Base-by-base conservation (phyloP, 92 coral and sea anemone genomes). In the Heliopora coerulea region DNA sequence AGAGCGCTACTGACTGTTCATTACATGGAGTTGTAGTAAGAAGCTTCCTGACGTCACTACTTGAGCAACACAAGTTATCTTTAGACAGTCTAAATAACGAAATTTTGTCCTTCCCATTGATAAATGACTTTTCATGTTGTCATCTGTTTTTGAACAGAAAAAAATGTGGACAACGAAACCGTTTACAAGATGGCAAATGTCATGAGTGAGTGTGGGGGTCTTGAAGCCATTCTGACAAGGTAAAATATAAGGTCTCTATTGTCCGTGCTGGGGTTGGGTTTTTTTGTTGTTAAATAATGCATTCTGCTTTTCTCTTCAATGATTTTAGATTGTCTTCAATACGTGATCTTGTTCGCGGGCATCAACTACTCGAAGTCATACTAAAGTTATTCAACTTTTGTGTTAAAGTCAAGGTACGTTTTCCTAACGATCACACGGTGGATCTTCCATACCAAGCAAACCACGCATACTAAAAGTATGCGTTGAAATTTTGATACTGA, bases 141-240 rank as follows among this genome's bases (percentile, higher is more conserved):
- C n/a, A n/a, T n/a, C n/a, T n/a, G n/a, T 46, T 15, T 8, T 46
- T 46, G 3, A 2, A 6, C 63, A 93, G 98, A 93, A 69, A 96
- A 93, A 65, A 93, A 88, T 62, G 82, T 89, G 48, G 98, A 93
- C 49, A 86, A 80, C 13, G 98, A 93, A 74, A 88, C 86, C 33
- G 98, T 93, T 68, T 93, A 93, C 79, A 89, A 89, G 32, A 88
- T 90, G 89, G 96, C 98, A 23, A 81, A 88, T 5, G 96, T 93
- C 37, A 85, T 93, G 93, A 87, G 92, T 10, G 89, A 82, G 26
- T 93, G 96, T 79, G 93, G 98, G 3, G 98, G 98, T 54, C 83
- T 93, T 57, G 96, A 93, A 33, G 98, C 93, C 56, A 85, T 93
- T 89, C 89, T 93, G 17, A 79, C 84, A 60, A 93, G 98, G 97